A percentile compares a stretch with the other conserved stretches of the same genome.
Conservation (phyloP, 2,113 vertebrate species). For the Austrofundulus limnaeus region DNA sequence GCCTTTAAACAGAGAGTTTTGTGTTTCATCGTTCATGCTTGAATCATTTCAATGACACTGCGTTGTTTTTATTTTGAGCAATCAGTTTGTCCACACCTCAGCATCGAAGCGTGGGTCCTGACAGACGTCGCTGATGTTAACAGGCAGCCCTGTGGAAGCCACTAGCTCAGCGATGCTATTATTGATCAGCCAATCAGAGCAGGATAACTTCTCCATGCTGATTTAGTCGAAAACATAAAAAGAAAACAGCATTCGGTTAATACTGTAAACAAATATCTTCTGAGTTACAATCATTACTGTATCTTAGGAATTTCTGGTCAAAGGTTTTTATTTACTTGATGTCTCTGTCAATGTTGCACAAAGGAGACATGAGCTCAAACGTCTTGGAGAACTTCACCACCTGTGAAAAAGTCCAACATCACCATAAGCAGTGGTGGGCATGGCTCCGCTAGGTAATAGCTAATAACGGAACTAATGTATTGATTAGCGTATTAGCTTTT, state of each 20-base stretch:
- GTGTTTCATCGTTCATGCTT: no score
- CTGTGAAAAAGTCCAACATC: conserved; percentile 43
- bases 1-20: conserved; percentile 67
- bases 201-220: conserved; percentile 83
- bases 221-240: conserved; percentile 52
- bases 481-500: no score
- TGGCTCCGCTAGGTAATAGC: no score
- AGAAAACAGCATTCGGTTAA: conserved; percentile 34
- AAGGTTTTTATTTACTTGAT: conserved; percentile 67
- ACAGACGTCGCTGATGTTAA: conserved; percentile 84
- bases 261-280: background rate
- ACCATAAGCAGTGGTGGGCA: no score
- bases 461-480: no score
- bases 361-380: conserved; percentile 83
- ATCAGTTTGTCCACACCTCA: conserved; percentile 67
- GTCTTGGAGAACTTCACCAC: conserved; percentile 85
- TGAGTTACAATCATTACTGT: no score
- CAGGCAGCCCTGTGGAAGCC: conserved; percentile 82
- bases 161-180: conserved; percentile 85
- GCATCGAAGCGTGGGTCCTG: conserved; percentile 85
- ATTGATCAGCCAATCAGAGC: conserved; percentile 85
- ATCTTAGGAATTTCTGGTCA: background rate
- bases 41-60: no score
- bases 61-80: no score
- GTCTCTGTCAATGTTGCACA: conserved; percentile 77